Evolutionary conservation across 2,113 vertebrate species (phyloP).

Genomic region (Caranx ignobilis): DNA sequence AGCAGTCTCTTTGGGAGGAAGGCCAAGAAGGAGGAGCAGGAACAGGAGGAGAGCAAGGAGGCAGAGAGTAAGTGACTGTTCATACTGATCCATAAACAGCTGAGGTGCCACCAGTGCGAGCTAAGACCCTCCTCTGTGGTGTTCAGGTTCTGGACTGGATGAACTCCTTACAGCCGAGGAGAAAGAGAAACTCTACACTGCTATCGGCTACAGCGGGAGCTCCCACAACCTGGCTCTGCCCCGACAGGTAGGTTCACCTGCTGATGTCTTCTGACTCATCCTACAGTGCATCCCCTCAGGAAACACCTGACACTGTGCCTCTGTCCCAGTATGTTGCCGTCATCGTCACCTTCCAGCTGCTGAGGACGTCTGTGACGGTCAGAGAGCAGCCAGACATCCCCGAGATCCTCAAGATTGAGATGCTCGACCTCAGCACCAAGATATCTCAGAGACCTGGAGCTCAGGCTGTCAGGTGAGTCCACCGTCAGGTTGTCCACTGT

Average conservation of each 20-base stretch:
- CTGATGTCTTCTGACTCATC: too few relatives aligned
- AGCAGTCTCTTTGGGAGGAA: conserved; percentile 90
- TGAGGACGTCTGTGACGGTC: conserved; percentile 91
- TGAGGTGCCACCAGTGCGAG: too few relatives aligned
- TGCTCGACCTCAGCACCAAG: conserved; percentile 91
- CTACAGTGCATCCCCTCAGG: neutral
- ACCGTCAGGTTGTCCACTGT: too few relatives aligned
- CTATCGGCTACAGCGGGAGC: conserved; percentile 97
- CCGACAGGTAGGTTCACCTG: conserved; percentile 83
- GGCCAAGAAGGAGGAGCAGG: conserved; percentile 88
- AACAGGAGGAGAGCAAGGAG: conserved; percentile 84
- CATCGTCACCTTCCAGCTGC: conserved; percentile 90
- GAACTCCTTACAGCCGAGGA: conserved; percentile 93
- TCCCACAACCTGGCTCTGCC: conserved; percentile 89
- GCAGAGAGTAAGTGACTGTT: conserved; percentile 83
- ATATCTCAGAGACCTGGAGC: conserved; percentile 94
- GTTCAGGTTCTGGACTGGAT: conserved; percentile 86
- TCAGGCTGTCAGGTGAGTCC: conserved; percentile 76
- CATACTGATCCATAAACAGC: neutral
- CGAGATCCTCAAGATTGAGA: conserved; percentile 94
- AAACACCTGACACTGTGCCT: neutral
- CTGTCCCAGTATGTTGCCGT: conserved; percentile 90
- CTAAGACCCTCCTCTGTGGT: neutral
- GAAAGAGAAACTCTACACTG: conserved; percentile 95
- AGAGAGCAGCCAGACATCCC: conserved; percentile 89